Conservation (phyloP, 2,113 vertebrate genomes). For the Gambusia affinis region DNA sequence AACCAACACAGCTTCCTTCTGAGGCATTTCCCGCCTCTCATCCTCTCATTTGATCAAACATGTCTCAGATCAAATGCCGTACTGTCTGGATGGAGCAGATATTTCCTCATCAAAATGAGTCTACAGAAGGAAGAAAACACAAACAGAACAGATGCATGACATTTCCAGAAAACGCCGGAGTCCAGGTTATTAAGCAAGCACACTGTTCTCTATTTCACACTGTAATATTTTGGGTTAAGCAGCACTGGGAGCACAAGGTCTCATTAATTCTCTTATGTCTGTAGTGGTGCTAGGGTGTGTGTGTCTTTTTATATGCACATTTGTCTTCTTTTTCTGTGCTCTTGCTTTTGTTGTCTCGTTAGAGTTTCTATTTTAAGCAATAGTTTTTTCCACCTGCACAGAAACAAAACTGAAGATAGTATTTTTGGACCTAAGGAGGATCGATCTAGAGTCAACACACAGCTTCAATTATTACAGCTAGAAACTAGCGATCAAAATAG, state of each 20-base stretch:
- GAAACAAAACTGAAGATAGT: too few species aligned
- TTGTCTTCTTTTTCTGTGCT: background rate
- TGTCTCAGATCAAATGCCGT: slow-evolving; percentile 8
- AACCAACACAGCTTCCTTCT: slow-evolving; percentile 12
- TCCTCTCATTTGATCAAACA: slow-evolving; percentile 25
- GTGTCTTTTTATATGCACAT: background rate
- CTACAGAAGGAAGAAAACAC: background rate
- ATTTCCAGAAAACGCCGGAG: slow-evolving; percentile 11
- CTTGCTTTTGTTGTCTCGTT: background rate
- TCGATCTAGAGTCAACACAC: too few species aligned
- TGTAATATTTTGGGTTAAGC: slow-evolving; percentile 1
- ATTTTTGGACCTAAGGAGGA: too few species aligned
- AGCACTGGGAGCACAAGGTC: background rate
- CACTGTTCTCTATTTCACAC: background rate
- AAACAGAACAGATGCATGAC: slow-evolving; percentile 5
- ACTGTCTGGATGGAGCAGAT: background rate
- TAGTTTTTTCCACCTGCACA: too few species aligned
- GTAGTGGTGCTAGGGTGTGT: background rate
- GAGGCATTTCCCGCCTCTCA: background rate
- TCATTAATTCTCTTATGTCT: slow-evolving; percentile 23
- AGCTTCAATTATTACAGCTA: too few species aligned
- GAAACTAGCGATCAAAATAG: too few species aligned
- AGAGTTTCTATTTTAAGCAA: background rate
- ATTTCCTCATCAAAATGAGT: background rate
- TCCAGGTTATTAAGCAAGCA: slow-evolving; percentile 11